Evolutionary conservation across 2,797 vertebrate genomes (phyloP).

Genomic region (Pyrrhura leucotis): DNA sequence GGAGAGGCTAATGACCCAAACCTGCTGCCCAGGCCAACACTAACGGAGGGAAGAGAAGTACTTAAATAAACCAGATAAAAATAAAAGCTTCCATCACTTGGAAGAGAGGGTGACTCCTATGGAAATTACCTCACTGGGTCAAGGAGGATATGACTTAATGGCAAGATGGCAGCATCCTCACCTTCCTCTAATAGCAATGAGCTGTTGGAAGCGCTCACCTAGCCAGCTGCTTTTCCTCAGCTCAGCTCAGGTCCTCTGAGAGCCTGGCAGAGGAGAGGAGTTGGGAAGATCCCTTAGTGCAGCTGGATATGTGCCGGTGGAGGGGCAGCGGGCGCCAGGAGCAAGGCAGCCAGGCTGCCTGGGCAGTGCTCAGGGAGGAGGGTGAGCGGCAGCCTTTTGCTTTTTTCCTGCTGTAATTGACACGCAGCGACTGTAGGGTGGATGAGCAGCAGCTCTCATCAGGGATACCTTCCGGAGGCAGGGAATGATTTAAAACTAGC

Average conservation of each 20-base stretch:
- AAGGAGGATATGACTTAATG: conserved; percentile 36
- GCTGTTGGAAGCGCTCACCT: neutral
- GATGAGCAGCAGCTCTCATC: conserved; percentile 14
- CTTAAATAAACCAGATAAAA: conserved; percentile 43
- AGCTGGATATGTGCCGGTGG: neutral
- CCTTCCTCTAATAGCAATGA: neutral
- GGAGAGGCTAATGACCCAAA: neutral
- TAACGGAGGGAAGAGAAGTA: neutral
- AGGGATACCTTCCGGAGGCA: conserved; percentile 24
- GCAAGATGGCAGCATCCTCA: conserved; percentile 14
- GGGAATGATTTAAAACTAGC: neutral
- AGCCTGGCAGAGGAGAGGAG: neutral
- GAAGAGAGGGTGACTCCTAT: conserved; percentile 21
- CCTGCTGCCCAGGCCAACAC: neutral
- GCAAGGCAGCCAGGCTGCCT: accelerated
- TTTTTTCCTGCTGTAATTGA: neutral
- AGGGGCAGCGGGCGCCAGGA: neutral
- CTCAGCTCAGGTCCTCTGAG: neutral
- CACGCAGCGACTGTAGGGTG: neutral
- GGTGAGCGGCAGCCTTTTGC: neutral
- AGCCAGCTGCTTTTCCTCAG: neutral
- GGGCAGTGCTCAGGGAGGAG: neutral
- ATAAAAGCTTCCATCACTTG: conserved; percentile 45
- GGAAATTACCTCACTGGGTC: conserved; percentile 29
- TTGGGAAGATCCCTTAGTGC: neutral